A percentile compares a stretch with the other conserved stretches of the same genome.
Conservation (phyloP, 2,888 invertebrate species). For the Ecliptopera silaceata region DNA sequence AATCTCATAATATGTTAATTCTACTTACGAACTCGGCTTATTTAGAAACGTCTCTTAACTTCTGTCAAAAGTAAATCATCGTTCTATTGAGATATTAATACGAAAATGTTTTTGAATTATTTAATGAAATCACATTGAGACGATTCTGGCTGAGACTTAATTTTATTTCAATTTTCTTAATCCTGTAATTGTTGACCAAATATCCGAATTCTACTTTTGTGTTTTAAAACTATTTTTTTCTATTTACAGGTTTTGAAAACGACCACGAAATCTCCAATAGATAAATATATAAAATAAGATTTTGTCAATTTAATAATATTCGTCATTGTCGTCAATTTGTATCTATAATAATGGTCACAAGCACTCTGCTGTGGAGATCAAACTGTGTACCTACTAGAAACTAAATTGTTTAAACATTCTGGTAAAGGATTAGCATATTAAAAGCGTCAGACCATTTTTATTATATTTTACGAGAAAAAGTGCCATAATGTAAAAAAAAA, state of each 20-base stretch:
- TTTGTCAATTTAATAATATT: slow-evolving; percentile 21
- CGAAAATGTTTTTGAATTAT: too few relatives aligned
- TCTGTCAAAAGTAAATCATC: too few relatives aligned
- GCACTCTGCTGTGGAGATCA: slow-evolving; percentile 1
- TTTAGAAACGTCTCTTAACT: too few relatives aligned
- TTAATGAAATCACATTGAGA: too few relatives aligned
- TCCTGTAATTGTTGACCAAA: too few relatives aligned
- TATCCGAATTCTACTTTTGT: too few relatives aligned
- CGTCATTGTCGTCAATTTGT: slow-evolving; percentile 18
- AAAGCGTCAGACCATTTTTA: slow-evolving; percentile 39
- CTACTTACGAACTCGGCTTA: too few relatives aligned
- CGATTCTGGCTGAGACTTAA: too few relatives aligned
- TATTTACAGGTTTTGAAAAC: slow-evolving; percentile 28
- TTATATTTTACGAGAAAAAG: slow-evolving; percentile 36
- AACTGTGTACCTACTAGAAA: slow-evolving; percentile 42
- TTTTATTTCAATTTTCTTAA: too few relatives aligned
- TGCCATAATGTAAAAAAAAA: slow-evolving; percentile 52
- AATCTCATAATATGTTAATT: too few relatives aligned
- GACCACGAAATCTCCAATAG: slow-evolving; percentile 26
- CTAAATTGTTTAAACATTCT: slow-evolving; percentile 53
- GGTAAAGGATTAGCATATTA: slow-evolving; percentile 11
- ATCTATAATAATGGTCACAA: background rate
- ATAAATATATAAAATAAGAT: slow-evolving; percentile 16
- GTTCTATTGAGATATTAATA: too few relatives aligned
- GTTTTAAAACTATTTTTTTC: slow-evolving; percentile 1